phyloP scores from a whole-genome alignment of 2,797 vertebrate species.

The Pelobates cultripes region DNA sequence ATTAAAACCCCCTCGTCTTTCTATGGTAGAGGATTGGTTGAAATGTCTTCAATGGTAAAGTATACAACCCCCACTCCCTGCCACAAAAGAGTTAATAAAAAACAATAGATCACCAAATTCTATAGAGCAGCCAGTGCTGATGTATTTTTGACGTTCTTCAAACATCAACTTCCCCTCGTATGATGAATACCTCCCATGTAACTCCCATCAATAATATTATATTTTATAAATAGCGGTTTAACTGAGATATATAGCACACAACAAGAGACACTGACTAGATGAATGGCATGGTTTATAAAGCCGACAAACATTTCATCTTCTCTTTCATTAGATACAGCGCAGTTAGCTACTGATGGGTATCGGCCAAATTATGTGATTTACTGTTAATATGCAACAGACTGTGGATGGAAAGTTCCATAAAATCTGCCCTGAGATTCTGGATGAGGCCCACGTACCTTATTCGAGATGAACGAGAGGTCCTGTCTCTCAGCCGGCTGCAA shows the following conservation, averaged over 20 bases:
- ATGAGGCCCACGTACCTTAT: too few species aligned
- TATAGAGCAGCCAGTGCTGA: not conserved
- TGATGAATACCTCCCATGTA: not conserved
- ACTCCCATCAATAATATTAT: not conserved
- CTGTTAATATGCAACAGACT: too few species aligned
- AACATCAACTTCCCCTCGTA: not conserved
- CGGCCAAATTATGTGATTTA: too few species aligned
- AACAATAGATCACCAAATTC: not conserved
- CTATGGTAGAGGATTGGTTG: not conserved
- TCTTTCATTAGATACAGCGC: too few species aligned
- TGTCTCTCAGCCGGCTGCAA: too few species aligned
- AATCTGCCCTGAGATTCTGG: too few species aligned
- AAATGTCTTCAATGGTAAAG: not conserved
- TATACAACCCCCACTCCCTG: not conserved
- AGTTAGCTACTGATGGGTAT: too few species aligned
- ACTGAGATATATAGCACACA: not conserved
- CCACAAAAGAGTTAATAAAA: not conserved
- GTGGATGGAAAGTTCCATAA: too few species aligned
- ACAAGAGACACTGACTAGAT: not conserved
- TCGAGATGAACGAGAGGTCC: too few species aligned
- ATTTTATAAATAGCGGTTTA: not conserved
- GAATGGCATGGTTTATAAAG: not conserved
- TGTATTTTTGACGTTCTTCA: not conserved
- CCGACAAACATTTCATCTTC: too few species aligned
- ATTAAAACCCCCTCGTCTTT: not conserved